These are phyloP conservation scores for Trachurus trachurus DNA, from an alignment of 2,797 vertebrate species.

Conservation along the genomic window DNA sequence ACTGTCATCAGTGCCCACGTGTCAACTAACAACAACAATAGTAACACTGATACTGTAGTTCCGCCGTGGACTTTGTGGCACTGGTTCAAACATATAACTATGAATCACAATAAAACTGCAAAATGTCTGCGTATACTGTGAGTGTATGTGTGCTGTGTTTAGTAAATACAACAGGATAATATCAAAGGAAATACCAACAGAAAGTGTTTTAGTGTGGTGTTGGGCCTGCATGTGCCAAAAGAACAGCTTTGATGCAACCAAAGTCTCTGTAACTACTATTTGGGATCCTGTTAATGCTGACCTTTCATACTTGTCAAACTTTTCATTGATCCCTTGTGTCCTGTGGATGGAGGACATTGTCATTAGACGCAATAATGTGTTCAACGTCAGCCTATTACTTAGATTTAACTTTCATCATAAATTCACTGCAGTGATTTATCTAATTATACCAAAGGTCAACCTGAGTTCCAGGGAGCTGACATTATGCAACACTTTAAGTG, in stretches of 20 bases:
- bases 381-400: neutral
- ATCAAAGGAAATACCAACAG: neutral
- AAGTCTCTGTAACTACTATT: no score
- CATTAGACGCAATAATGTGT: neutral
- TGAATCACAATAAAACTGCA: neutral
- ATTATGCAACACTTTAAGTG: slow-evolving; percentile 2
- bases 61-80: neutral
- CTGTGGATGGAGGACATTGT: no score
- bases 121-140: no score
- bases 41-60: neutral
- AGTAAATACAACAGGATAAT: neutral
- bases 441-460: slow-evolving; percentile 11
- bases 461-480: neutral
- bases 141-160: no score
- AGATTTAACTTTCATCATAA: neutral
- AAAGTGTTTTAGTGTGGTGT: no score
- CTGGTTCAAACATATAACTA: neutral
- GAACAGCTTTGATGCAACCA: no score
- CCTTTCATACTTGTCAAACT: no score
- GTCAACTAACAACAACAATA: slow-evolving; percentile 17
- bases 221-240: no score
- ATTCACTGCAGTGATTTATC: neutral
- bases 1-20: neutral
- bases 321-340: no score
- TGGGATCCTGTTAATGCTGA: no score